Conservation (phyloP, 2,113 vertebrate species). For the Dromaius novaehollandiae region DNA sequence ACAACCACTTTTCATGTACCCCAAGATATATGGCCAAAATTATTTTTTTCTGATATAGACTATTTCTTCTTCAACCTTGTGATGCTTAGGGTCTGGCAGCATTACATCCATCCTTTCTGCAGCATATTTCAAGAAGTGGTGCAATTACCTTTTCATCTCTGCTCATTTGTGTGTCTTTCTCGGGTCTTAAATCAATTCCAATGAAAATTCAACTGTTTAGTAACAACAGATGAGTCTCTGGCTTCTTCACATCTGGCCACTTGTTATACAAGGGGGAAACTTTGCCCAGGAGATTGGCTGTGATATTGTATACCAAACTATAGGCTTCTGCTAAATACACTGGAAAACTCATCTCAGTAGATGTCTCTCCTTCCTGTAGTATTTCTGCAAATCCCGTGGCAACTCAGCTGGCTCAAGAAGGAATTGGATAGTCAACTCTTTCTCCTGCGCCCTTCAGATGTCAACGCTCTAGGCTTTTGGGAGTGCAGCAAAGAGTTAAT, state of each 20-base stretch:
- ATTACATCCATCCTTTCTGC: neutral
- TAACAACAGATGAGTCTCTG: neutral
- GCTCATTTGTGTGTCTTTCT: neutral
- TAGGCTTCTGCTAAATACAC: neutral
- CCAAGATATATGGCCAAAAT: neutral
- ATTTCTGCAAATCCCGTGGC: neutral
- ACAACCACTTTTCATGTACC: neutral
- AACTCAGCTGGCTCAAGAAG: neutral
- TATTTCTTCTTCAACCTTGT: slow-evolving; percentile 1
- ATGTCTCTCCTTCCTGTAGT: neutral
- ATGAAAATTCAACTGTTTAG: neutral
- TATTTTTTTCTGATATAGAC: neutral
- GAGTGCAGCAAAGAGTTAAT: neutral
- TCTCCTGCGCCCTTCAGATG: neutral
- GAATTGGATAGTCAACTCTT: neutral
- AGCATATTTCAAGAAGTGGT: neutral
- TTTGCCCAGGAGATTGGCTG: neutral
- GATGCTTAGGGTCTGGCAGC: neutral
- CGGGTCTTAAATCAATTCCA: slow-evolving; percentile 10
- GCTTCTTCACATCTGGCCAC: neutral
- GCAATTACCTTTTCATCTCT: neutral
- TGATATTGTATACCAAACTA: neutral
- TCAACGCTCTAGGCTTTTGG: neutral
- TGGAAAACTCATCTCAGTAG: neutral
- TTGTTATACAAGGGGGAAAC: neutral